Percentiles rank a stretch among this genome's conserved stretches.
phyloP scores from a whole-genome alignment of 2,888 invertebrate genomes.

The Arctia plantaginis region DNA sequence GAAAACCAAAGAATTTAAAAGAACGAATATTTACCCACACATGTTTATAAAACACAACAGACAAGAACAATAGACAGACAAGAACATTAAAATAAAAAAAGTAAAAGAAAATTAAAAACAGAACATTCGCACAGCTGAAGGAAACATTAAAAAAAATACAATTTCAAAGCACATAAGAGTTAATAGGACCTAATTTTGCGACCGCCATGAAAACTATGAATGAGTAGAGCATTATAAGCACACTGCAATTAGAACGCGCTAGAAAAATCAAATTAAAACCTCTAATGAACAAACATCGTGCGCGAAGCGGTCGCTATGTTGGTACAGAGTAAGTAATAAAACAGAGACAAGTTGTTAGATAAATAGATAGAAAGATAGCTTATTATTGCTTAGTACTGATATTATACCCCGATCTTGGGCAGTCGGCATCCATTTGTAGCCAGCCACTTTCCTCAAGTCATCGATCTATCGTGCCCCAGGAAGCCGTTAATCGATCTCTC shows the following conservation, averaged over 20 bases:
- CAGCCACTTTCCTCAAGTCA: background rate
- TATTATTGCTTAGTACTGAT: too few species aligned
- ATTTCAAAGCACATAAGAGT: conserved; percentile 48
- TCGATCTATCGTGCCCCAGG: too few species aligned
- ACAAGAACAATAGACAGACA: too few species aligned
- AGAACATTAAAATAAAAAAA: background rate
- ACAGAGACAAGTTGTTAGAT: background rate
- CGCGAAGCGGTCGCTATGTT: conserved; percentile 60
- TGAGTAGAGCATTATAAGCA: conserved; percentile 76
- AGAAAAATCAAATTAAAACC: conserved; percentile 83
- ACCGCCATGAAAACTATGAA: conserved; percentile 56
- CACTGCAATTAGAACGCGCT: conserved; percentile 80
- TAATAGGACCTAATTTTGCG: conserved; percentile 68
- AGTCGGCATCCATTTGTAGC: background rate
- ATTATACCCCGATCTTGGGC: too few species aligned
- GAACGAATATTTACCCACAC: too few species aligned
- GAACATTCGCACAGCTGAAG: background rate
- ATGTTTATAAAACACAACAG: background rate
- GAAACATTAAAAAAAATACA: conserved; percentile 26
- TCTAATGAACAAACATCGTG: conserved; percentile 82
- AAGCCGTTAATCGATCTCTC: too few species aligned
- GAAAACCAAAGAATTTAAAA: too few species aligned
- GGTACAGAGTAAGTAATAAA: conserved; percentile 55
- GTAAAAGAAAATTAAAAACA: background rate
- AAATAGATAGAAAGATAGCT: too few species aligned